phyloP scores from a whole-genome alignment of 2,888 invertebrate species.

The Epistrophe eligans region DNA sequence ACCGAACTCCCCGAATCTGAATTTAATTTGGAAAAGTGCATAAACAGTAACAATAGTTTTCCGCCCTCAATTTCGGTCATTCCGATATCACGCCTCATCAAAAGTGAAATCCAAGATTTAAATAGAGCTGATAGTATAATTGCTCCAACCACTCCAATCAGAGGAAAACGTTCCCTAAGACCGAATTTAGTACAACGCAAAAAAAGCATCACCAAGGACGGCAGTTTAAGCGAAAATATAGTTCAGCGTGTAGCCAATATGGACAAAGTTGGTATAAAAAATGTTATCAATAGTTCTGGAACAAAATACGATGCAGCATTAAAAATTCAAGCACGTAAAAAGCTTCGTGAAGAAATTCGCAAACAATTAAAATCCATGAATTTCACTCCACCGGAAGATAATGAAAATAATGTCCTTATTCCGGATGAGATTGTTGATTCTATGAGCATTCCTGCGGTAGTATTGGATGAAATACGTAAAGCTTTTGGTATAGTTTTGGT shows the following conservation, averaged over 20 bases:
- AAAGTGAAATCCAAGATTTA: slow-evolving; percentile 77
- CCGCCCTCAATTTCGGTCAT: slow-evolving; percentile 80
- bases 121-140: slow-evolving; percentile 73
- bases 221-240: slow-evolving; percentile 77
- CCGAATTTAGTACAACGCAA: slow-evolving; percentile 78
- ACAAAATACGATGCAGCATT: slow-evolving; percentile 82
- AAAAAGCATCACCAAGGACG: slow-evolving; percentile 77
- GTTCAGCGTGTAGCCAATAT: slow-evolving; percentile 81
- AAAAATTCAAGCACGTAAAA: slow-evolving; percentile 80
- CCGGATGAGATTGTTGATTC: slow-evolving; percentile 82
- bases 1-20: slow-evolving; percentile 38
- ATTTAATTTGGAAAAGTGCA: slow-evolving; percentile 39
- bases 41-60: slow-evolving; percentile 18
- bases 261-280: slow-evolving; percentile 81
- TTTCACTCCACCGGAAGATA: slow-evolving; percentile 78
- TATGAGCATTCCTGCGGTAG: slow-evolving; percentile 80
- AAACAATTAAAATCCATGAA: slow-evolving; percentile 81
- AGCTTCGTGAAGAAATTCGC: slow-evolving; percentile 81
- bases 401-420: slow-evolving; percentile 77
- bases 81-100: slow-evolving; percentile 79
- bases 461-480: slow-evolving; percentile 81
- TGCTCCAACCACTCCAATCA: slow-evolving; percentile 41
- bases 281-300: slow-evolving; percentile 82
- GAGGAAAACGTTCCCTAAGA: slow-evolving; percentile 39
- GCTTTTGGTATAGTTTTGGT: slow-evolving; percentile 81